Evolutionary conservation across 2,888 invertebrate species (phyloP), one percentile per base, ranked within the genome.

Genomic region (Folsomia candida): DNA sequence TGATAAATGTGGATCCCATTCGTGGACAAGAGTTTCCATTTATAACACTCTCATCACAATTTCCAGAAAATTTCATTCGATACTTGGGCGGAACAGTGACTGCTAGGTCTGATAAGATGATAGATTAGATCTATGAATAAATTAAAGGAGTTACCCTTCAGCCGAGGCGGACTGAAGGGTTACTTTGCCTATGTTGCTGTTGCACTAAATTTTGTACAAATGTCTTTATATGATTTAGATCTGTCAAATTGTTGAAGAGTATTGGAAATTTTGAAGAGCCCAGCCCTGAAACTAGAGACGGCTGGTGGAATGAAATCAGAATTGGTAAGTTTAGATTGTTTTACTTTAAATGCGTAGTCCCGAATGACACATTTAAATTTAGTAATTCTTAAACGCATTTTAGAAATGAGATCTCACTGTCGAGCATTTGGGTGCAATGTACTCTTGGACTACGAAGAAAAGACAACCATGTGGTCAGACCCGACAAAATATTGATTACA

Each of bases 301-400:
- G 91, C 1, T 97, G 97, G 96, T 98, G 98, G 97, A 93, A 92
- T 0, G 97, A 98, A 84, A 86, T 98, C 26, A 86, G 98, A 64
- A 94, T 94, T 83, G 98, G n/a, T n/a, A n/a, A n/a, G n/a, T n/a
- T n/a, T n/a, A n/a, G n/a, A n/a, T n/a, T n/a, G n/a, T n/a, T n/a
- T n/a, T n/a, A n/a, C n/a, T n/a, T n/a, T n/a, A n/a, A n/a, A n/a
- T n/a, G n/a, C n/a, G n/a, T n/a, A n/a, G n/a, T n/a, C n/a, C n/a
- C n/a, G n/a, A n/a, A n/a, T n/a, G n/a, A n/a, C n/a, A n/a, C n/a
- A n/a, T n/a, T n/a, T n/a, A n/a, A n/a, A n/a, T n/a, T n/a, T n/a
- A n/a, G n/a, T n/a, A n/a, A n/a, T n/a, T n/a, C n/a, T n/a, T n/a
- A n/a, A n/a, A n/a, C n/a, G n/a, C n/a, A n/a, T n/a, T n/a, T n/a